Percentiles rank a stretch among this genome's conserved stretches.
These are phyloP conservation scores for Daubentonia madagascariensis DNA, from an alignment of 2,113 vertebrate species.

Conservation along the genomic window DNA sequence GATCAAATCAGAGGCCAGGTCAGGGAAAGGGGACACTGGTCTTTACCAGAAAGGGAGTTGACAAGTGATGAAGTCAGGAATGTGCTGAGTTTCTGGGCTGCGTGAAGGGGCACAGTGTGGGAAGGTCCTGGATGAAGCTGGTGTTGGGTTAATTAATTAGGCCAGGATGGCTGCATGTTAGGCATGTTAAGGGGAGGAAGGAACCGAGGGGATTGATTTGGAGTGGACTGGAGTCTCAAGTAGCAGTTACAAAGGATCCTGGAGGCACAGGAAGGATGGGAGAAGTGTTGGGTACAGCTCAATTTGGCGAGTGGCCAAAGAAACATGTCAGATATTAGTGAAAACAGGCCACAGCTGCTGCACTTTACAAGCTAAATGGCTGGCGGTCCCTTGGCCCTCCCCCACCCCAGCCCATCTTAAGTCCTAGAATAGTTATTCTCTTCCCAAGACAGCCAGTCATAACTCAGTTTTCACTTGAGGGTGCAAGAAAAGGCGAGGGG, in stretches of 20 bases:
- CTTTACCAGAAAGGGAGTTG: conserved; percentile 87
- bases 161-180: conserved; percentile 74
- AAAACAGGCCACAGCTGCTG: conserved; percentile 88
- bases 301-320: conserved; percentile 80
- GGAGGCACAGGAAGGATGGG: conserved; percentile 73
- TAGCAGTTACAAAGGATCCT: conserved; percentile 77
- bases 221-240: conserved; percentile 60
- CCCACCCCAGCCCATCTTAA: not conserved
- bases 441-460: conserved; percentile 59
- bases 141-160: conserved; percentile 85
- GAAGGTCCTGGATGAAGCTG: conserved; percentile 82
- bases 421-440: conserved; percentile 62
- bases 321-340: conserved; percentile 87
- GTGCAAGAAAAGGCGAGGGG: conserved; percentile 32
- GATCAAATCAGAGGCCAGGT: conserved; percentile 75
- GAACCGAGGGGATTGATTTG: conserved; percentile 67
- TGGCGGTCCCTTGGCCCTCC: conserved; percentile 46
- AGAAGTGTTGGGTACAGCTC: conserved; percentile 78
- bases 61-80: conserved; percentile 88
- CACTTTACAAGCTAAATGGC: conserved; percentile 56
- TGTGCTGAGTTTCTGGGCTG: conserved; percentile 86
- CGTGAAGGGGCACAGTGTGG: conserved; percentile 82
- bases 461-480: conserved; percentile 73
- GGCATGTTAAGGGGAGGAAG: conserved; percentile 72
- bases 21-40: conserved; percentile 79